Evolutionary conservation across 2,888 invertebrate genomes (phyloP).

Genomic region (Labia minor): DNA sequence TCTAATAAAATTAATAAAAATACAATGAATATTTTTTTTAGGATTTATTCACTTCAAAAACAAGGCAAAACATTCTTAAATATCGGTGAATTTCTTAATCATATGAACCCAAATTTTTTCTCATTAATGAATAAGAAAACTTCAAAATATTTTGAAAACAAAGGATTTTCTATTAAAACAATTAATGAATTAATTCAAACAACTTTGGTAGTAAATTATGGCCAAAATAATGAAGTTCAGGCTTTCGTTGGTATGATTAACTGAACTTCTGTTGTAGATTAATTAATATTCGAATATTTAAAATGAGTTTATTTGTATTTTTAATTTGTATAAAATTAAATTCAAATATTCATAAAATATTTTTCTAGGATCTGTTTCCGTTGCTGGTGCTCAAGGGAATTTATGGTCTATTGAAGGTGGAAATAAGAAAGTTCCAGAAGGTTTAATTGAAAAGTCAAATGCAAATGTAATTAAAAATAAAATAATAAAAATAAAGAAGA

Average conservation of each 20-base stretch:
- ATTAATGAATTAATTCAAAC: slow-evolving; percentile 46
- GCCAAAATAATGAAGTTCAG: slow-evolving; percentile 44
- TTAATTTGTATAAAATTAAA: too few relatives aligned
- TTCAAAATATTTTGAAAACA: slow-evolving; percentile 34
- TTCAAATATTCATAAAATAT: too few relatives aligned
- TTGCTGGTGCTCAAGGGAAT: slow-evolving; percentile 43
- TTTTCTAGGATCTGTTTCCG: slow-evolving; percentile 37
- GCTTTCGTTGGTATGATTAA: slow-evolving; percentile 43
- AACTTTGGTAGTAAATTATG: slow-evolving; percentile 47
- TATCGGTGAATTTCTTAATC: slow-evolving; percentile 41
- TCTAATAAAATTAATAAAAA: too few relatives aligned
- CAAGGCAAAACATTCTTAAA: slow-evolving; percentile 40
- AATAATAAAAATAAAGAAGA: slow-evolving; percentile 32
- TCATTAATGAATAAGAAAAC: slow-evolving; percentile 37
- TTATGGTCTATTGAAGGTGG: slow-evolving; percentile 51
- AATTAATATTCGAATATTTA: too few relatives aligned
- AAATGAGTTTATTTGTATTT: background rate
- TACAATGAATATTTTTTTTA: slow-evolving; percentile 35
- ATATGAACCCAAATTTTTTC: slow-evolving; percentile 41
- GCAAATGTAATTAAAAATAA: slow-evolving; percentile 35
- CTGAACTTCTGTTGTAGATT: too few relatives aligned
- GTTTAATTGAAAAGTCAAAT: slow-evolving; percentile 35
- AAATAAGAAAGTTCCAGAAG: slow-evolving; percentile 41
- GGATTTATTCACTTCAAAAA: slow-evolving; percentile 46
- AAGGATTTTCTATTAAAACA: slow-evolving; percentile 39